Evolutionary conservation across 2,797 vertebrate genomes (phyloP), one percentile per base, ranked within the genome.

Genomic region (Hypotaenidia philippensis): DNA sequence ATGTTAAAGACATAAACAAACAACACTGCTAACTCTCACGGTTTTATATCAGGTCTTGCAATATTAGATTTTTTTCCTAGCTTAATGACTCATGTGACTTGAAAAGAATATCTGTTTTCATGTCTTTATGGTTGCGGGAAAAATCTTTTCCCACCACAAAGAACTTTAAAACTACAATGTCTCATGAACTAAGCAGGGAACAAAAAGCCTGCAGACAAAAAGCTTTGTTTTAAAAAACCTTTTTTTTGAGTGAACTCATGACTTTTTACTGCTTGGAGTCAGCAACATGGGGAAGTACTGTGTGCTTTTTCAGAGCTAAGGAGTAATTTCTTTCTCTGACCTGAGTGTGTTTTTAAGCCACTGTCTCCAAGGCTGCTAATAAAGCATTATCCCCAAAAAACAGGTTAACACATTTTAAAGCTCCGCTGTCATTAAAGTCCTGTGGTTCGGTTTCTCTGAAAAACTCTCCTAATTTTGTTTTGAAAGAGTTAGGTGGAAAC

Each of bases 201-300:
- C 31, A 91, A 75, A 96, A 89, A 77, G 68, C 66, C 70, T 81
- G 60, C 65, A 78, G 84, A 96, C 74, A 81, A 90, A 96, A 94
- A 81, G 34, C 68, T 21, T 47, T 22, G 45, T 93, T 72, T 78
- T 92, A 77, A 81, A 93, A 75, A 4, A 94, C 86, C 34, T 94
- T 92, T 77, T 59, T 86, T 59, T 86, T n/a, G 65, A 87, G 72
- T 57, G 27, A 91, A 86, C 38, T 78, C 57, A 50, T 81, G 82
- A 69, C 79, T 89, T 93, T 94, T 93, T 75, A 92, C 74, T 93
- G 57, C 87, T 79, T 88, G 50, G 50, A 93, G 44, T 72, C 79
- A 90, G 86, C 56, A 94, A 60, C 64, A 38, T n/a, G 70, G 26
- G 59, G 79, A 96, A 36, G 55, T 49, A 86, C 78, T 86, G 25